phyloP scores from a whole-genome alignment of 2,888 invertebrate species.

The Allygus modestus region DNA sequence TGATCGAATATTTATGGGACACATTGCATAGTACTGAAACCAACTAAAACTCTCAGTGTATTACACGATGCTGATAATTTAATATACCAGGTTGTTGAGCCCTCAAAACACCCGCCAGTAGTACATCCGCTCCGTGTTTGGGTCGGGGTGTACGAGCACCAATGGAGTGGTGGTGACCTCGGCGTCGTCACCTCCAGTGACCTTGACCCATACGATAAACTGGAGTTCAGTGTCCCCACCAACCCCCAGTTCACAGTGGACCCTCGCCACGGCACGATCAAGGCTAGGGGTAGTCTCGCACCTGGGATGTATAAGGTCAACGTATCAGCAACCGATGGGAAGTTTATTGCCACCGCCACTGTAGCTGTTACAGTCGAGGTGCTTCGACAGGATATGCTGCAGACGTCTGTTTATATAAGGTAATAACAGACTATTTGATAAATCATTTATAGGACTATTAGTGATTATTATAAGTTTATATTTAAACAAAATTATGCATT shows the following conservation, averaged over 20 bases:
- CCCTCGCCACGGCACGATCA: conserved; percentile 86
- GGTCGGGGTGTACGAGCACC: conserved; percentile 55
- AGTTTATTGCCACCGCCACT: conserved; percentile 82
- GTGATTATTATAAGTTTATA: too few relatives aligned
- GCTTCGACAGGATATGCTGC: conserved; percentile 89
- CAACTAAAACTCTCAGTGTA: too few relatives aligned
- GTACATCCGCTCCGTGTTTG: conserved; percentile 28
- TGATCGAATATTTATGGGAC: too few relatives aligned
- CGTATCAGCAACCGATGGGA: conserved; percentile 95
- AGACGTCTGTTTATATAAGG: conserved; percentile 84
- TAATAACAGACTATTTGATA: conserved; percentile 44
- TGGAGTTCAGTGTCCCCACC: conserved; percentile 77
- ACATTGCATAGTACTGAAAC: too few relatives aligned
- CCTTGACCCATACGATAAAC: conserved; percentile 93
- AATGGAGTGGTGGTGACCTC: conserved; percentile 87
- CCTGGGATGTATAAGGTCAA: conserved; percentile 92
- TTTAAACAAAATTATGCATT: too few relatives aligned
- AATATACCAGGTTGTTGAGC: conserved; percentile 45
- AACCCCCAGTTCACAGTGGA: conserved; percentile 77
- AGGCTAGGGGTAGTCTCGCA: conserved; percentile 89
- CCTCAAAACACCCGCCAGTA: conserved; percentile 47
- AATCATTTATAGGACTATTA: too few relatives aligned
- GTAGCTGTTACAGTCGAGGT: conserved; percentile 88
- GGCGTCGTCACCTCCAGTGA: conserved; percentile 93
- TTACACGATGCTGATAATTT: too few relatives aligned